Base-by-base conservation (phyloP, 2,888 invertebrate genomes). In the Megaustenia siamemsis region DNA sequence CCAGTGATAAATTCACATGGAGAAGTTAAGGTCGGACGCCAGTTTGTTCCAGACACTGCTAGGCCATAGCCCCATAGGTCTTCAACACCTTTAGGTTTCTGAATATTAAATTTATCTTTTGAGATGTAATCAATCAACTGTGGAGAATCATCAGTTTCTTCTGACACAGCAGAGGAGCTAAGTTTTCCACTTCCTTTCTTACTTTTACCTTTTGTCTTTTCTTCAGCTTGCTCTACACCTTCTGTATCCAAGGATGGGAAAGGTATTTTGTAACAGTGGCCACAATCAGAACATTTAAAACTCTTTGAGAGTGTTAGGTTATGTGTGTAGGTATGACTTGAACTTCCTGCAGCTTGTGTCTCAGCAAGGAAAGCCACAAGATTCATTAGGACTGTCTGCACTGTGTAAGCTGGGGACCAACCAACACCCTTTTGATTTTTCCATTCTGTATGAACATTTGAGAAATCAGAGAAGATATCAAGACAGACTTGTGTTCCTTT, bases 381-480 rank as follows among this genome's bases (percentile, higher is more conserved):
- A 71, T 92, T 92, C 89, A 92, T 89, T 1, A 92, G 88, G 18
- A 92, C 90, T 15, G 91, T 91, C 87, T 92, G 92, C 0, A 91
- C 89, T 15, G 92, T 91, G 84, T 92, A 92, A 10, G 91, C 91
- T 4, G 92, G 91, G 18, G 91, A 90, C 92, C 92, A 92, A 12
- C 92, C 92, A 0, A 89, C 76, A 0, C 89, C 89, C 66, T 91
- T 92, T 87, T 92, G 89, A 77, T 89, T 88, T 69, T 90, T 90
- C 92, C 92, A 92, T 86, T 92, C 92, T 18, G 90, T 89, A 84
- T 92, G 92, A 49, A 88, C 89, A 71, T 89, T 86, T 53, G 91
- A 91, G 82, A 92, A 92, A 86, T 92, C 92, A 6, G 91, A 90
- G 87, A 92, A 92, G 28, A 92, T 92, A 84, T 92, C 90, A 77